Conservation (phyloP, 2,888 invertebrate species). For the Pegoplata infirma region DNA sequence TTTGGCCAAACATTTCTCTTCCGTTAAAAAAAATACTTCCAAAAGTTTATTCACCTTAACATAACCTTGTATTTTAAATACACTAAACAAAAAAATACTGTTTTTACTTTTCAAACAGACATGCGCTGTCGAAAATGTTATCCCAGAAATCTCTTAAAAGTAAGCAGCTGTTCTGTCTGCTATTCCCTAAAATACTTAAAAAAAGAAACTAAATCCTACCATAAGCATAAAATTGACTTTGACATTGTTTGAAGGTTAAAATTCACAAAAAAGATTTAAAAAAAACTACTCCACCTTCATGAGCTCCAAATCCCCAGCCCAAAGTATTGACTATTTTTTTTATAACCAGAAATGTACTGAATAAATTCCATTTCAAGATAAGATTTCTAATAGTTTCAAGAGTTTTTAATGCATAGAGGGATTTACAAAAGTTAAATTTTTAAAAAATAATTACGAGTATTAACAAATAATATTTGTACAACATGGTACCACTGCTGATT, state of each 20-base stretch:
- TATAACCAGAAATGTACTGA: too few relatives aligned
- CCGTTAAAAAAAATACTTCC: neutral
- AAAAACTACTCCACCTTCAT: neutral
- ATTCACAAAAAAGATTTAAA: conserved; percentile 14
- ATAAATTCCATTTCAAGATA: too few relatives aligned
- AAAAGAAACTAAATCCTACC: too few relatives aligned
- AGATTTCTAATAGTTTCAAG: conserved; percentile 17
- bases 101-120: conserved; percentile 48
- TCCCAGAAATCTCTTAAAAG: neutral
- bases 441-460: too few relatives aligned
- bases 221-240: neutral
- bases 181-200: neutral
- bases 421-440: too few relatives aligned
- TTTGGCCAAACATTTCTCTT: too few relatives aligned
- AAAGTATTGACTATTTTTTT: too few relatives aligned
- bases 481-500: too few relatives aligned
- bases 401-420: too few relatives aligned
- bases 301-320: neutral
- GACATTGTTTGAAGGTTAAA: neutral
- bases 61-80: neutral
- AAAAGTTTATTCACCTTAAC: neutral
- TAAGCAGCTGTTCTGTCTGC: neutral
- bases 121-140: conserved; percentile 40
- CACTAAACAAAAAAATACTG: neutral
- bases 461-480: too few relatives aligned